Base-by-base conservation (phyloP, 1,140 invertebrate species). In the Helicoverpa armigera region DNA sequence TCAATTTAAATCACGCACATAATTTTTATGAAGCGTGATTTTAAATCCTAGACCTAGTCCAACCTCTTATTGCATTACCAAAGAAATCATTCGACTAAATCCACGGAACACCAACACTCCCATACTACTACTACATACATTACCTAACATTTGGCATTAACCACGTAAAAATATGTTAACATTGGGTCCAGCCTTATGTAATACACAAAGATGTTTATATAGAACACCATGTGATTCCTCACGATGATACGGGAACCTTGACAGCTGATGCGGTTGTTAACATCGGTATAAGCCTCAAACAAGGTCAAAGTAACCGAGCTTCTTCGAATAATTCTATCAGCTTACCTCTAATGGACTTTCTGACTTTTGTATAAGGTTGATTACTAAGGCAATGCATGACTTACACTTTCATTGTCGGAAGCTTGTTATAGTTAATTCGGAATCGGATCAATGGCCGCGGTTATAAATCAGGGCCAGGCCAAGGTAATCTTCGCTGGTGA, bases 121-220 rank as follows among this genome's bases (percentile, higher is more conserved):
- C 18, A 70, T 29, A 31, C 67, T 31, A 43, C 3, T 31, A 72
- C 18, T 2, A 29, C 10, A 29, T 2, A 29, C 10, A 29, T 51
- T 53, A 54, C 48, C 53, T 53, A 53, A 72, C 50, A 54, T 29
- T 2, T 23, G 23, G 50, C 69, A 72, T 70, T 72, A 70, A 29
- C 2, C 48, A 53, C 69, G 51, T 72, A 72, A 72, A 35, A 10
- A 29, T 35, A 29, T 54, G 69, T 54, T 14, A 56, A 73, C 53
- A 73, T 31, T 73, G 43, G 18, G 18, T 14, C 5, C 50, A 54
- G 50, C 67, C 10, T 73, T 73, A 73, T 58, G 54, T 73, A 73
- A 73, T n/a, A 18, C 10, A 14, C 29, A 3, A 29, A 58, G 53
- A 58, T 73, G 31, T 43, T 58, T 58, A 16, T 43, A 5, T 43